Evolutionary conservation across 2,888 invertebrate species (phyloP), one percentile per base, ranked within the genome.

Genomic region (Drosophila atroscutellata): DNA sequence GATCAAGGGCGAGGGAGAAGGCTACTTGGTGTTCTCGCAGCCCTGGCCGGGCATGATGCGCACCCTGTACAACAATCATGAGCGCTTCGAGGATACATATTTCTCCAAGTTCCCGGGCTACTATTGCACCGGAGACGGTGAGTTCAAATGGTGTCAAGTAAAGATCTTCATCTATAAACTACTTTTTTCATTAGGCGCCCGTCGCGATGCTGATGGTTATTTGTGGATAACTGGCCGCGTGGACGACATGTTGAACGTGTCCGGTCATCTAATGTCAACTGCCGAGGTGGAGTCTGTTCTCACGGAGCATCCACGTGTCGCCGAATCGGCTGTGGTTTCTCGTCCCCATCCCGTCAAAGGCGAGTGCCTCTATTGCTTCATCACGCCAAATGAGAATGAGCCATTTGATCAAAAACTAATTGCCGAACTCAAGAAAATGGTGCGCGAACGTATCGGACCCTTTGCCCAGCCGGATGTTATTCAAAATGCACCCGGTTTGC

Each of bases 11-110:
- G 96, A 96, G 75, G 98, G 98, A 28, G 98, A 99, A 93, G 99
- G 99, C 4, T 99, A 98, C 92, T 94, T 99, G 86, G 99, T 98
- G 39, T 99, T 99, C 93, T 94, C 96, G 42, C 95, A 96, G 82
- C 99, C 99, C 3, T 99, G 99, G 99, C 99, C 99, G 1, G 98
- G 99, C 81, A 97, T 99, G 94, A 99, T 99, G 98, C 95, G 99
- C 75, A 97, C 98, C 0, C 95, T 99, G 32, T 99, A 95, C 93
- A 97, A 97, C 59, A 97, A 99, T 93, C 99, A 99, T 91, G 95
- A 96, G 80, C 95, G 98, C 83, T 99, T 96, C 92, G 96, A 98
- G 93, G 95, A 95, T 50, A 98, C 98, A 1, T 99, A 99, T 92
- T 99, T 99, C 94, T 96, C 97, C 63, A 97, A 97, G 93, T 99